Conservation (phyloP, 2,797 vertebrate genomes). For the Chaetophractus vellerosus region DNA sequence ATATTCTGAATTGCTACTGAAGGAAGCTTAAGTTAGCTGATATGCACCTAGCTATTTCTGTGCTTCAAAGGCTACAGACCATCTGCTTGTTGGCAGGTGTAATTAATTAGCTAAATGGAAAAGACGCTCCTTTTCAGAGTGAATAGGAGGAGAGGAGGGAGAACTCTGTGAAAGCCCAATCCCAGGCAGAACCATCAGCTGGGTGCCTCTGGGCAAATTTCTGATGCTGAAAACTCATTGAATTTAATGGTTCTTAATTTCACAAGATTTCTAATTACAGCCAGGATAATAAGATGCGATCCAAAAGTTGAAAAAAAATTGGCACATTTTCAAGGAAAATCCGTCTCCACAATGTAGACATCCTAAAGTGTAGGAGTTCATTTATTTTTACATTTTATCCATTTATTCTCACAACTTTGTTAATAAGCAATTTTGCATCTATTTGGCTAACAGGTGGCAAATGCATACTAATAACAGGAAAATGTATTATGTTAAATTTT, state of each 20-base stretch:
- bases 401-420: constrained; percentile 68
- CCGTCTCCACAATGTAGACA: constrained; percentile 71
- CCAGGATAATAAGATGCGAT: constrained; percentile 87
- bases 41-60: constrained; percentile 78
- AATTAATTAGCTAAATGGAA: constrained; percentile 87
- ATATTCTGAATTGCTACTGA: constrained; percentile 73
- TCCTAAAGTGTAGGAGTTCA: constrained; percentile 61
- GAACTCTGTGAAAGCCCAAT: constrained; percentile 68
- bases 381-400: constrained; percentile 76
- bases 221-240: constrained; percentile 86
- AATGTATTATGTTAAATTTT: constrained; percentile 26
- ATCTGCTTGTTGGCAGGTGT: constrained; percentile 87
- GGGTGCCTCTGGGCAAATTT: constrained; percentile 88
- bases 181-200: constrained; percentile 79
- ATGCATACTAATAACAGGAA: constrained; percentile 73
- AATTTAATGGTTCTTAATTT: constrained; percentile 90
- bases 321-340: constrained; percentile 81
- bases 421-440: constrained; percentile 72
- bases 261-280: constrained; percentile 89
- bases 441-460: constrained; percentile 68
- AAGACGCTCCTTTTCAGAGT: constrained; percentile 80
- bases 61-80: constrained; percentile 86
- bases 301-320: constrained; percentile 79
- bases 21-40: constrained; percentile 73
- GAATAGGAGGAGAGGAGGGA: constrained; percentile 79